Base-by-base conservation (phyloP, 2,797 vertebrate species). In the Sylvilagus floridanus region DNA sequence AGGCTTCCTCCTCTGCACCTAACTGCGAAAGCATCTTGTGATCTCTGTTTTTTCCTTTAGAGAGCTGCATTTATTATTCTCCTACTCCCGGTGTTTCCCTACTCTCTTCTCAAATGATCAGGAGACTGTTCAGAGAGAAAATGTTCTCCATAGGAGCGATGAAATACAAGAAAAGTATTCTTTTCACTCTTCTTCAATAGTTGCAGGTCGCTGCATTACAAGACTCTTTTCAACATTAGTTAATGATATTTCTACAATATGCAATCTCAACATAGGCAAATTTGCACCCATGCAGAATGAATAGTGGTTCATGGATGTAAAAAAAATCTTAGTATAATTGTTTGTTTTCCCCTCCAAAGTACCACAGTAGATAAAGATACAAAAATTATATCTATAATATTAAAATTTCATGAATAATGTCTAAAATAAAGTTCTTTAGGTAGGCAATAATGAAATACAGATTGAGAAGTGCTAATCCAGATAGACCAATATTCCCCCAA, bases 401-500 rank as follows among this genome's bases (percentile, higher is more conserved):
- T 35, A 96, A 92, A 81, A 84, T 90, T 90, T 92, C 82, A 90
- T 0, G 54, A 57, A 35, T 71, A n/a, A 63, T 47, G 13, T 75
- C 30, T 16, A 69, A 79, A 63, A 84, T 60, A 92, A 84, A 24
- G 19, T 62, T 88, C 50, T 35, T 95, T 47, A 32, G 19, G 52
- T 88, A 28, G 28, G 57, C 24, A 91, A 92, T 86, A 92, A 87
- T 93, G 30, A 92, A 95, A 81, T 32, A 65, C 92, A 78, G 52
- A 5, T 57, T 91, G 54, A 95, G 72, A 95, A 94, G 91, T 30
- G 91, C 8, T 26, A 4, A 63, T 95, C 28, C 92, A 94, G 60
- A 91, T 66, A 96, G 88, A 91, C 32, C 28, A 69, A 79, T 69
- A 90, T 11, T 2, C 10, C 2, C 10, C 28, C 26, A 13, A 91